These are phyloP conservation scores for Holocentrus rufus DNA, from an alignment of 2,797 vertebrate species.

Conservation along the genomic window DNA sequence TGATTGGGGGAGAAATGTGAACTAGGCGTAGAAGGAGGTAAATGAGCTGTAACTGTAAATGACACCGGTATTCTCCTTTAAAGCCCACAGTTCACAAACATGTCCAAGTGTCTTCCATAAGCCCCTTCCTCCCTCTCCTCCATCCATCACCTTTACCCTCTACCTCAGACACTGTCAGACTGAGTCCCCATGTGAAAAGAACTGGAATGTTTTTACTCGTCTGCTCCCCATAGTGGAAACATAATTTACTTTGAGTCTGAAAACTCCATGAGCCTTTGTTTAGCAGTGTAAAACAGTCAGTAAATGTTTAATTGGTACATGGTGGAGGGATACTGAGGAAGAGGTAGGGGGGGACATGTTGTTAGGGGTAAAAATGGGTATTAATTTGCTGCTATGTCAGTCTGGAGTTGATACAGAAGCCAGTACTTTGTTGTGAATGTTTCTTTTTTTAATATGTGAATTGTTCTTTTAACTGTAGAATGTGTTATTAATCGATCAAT, in stretches of 20 bases:
- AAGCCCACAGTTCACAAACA: too few species aligned
- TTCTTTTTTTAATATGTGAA: slow-evolving; percentile 31
- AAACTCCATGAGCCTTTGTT: background rate
- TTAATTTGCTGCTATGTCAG: slow-evolving; percentile 32
- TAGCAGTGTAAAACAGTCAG: background rate
- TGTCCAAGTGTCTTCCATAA: background rate
- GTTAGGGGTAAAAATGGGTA: background rate
- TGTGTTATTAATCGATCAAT: slow-evolving; percentile 21
- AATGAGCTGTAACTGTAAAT: too few species aligned
- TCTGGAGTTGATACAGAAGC: slow-evolving; percentile 1
- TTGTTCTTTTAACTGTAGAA: slow-evolving; percentile 25
- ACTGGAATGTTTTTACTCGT: background rate
- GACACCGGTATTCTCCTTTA: too few species aligned
- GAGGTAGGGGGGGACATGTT: background rate
- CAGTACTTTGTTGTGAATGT: slow-evolving; percentile 32
- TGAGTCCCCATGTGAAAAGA: background rate
- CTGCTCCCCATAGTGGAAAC: background rate
- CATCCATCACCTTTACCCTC: slow-evolving; percentile 2
- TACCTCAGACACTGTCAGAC: slow-evolving; percentile 37
- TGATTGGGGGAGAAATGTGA: too few species aligned
- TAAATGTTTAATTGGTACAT: slow-evolving; percentile 8
- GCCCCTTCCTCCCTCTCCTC: background rate
- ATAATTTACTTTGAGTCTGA: background rate
- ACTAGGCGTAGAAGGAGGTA: too few species aligned
- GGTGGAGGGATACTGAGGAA: background rate